Conservation (phyloP, 1,140 invertebrate genomes). For the Drosophila sechellia region DNA sequence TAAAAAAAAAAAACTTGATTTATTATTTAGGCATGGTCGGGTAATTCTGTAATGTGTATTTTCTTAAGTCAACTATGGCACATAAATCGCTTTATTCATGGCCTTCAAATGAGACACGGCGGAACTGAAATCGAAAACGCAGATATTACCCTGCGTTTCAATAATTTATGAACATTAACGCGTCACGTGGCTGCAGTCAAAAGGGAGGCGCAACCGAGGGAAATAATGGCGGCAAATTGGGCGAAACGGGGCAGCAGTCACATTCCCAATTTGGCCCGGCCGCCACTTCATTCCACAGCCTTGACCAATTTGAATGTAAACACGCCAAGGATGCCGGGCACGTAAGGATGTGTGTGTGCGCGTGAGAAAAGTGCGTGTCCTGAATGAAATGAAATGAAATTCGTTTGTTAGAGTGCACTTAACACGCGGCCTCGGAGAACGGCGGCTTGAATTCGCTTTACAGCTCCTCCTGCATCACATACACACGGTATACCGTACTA, state of each 20-base stretch:
- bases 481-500: no score
- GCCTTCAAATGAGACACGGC: not conserved
- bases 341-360: constrained; percentile 15
- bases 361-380: constrained; percentile 37
- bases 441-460: constrained; percentile 44
- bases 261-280: not conserved
- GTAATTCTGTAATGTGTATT: no score
- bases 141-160: constrained; percentile 37
- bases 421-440: constrained; percentile 49
- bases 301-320: constrained; percentile 70
- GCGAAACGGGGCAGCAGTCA: constrained; percentile 30
- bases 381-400: constrained; percentile 64
- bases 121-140: constrained; percentile 16
- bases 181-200: constrained; percentile 51
- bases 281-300: constrained; percentile 36
- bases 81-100: not conserved
- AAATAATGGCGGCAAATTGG: constrained; percentile 66
- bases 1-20: no score
- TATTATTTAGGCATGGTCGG: no score
- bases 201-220: constrained; percentile 10
- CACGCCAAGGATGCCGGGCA: constrained; percentile 37
- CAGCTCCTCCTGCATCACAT: constrained; percentile 38
- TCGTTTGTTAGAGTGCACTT: constrained; percentile 67
- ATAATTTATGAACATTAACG: constrained; percentile 72
- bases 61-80: not conserved